Base-by-base conservation (phyloP, 2,797 vertebrate genomes). In the Pteronotus mesoamericanus region DNA sequence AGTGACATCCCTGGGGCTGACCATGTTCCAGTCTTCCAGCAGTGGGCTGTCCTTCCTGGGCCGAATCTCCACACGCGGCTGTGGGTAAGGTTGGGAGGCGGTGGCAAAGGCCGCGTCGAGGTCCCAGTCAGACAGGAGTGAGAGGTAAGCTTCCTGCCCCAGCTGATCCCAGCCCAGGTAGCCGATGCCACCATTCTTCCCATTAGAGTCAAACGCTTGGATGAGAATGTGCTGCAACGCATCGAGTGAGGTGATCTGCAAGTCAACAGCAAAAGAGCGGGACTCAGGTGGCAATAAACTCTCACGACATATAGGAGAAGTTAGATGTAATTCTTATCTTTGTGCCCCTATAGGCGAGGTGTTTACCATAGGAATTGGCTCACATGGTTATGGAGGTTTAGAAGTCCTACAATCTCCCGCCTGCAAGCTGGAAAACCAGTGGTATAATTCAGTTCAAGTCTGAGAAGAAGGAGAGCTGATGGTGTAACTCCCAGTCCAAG, bases 11-110 rank as follows among this genome's bases (percentile, higher is more conserved):
- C 99, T 99, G 1, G 99, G 99, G 98, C 99, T 99, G 95, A 99
- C 99, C 97, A 99, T 99, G 97, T 99, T 99, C 99, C 99, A 99
- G 97, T 99, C 99, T 97, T 99, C 99, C 98, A 99, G 98, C 53
- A 99, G 97, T 0, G 99, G 99, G 97, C 99, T 99, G 91, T 99
- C 99, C 74, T 99, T 99, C 0, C 99, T 98, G 4, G 99, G 99
- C 59, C 99, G 99, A 83, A 99, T 98, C 2, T 99, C 99, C 96
- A 99, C 98, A 82, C 99, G 99, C 75, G 99, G 98, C 95, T 99
- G 99, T 24, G 99, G 98, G 90, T 98, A 98, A 21, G 99, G 99
- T 94, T 99, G 99, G 82, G 99, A 99, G 55, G 99, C 99, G 2
- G 98, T 99, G 96, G 98, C 97, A 51, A 99, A 99, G 0, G 99